phyloP scores from a whole-genome alignment of 2,888 invertebrate genomes.

The Lithophane leautieri region DNA sequence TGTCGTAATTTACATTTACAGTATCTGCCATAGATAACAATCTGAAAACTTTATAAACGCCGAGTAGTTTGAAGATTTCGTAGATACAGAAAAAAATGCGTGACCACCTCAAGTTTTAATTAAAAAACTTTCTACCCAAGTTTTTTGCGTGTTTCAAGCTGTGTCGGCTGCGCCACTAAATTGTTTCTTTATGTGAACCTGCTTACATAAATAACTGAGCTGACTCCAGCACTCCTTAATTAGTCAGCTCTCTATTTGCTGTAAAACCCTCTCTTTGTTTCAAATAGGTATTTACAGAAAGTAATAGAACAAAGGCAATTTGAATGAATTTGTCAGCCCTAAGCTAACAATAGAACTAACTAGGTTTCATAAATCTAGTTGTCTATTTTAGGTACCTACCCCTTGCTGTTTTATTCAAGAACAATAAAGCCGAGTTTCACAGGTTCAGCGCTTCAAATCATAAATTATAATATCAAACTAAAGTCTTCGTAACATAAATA shows the following conservation, averaged over 20 bases:
- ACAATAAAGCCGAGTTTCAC: slow-evolving; percentile 21
- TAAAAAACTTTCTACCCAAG: slow-evolving; percentile 60
- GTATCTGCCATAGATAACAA: slow-evolving; percentile 51
- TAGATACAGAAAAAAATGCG: slow-evolving; percentile 59
- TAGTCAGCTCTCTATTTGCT: slow-evolving; percentile 38
- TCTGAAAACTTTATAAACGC: slow-evolving; percentile 51
- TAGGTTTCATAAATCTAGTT: slow-evolving; percentile 35
- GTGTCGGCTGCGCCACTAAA: slow-evolving; percentile 48
- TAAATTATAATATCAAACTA: slow-evolving; percentile 20
- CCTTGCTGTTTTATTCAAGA: slow-evolving; percentile 10
- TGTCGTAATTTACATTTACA: slow-evolving; percentile 41
- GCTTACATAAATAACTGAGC: slow-evolving; percentile 43
- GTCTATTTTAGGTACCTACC: slow-evolving; percentile 12
- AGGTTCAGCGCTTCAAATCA: slow-evolving; percentile 6
- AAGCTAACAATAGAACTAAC: slow-evolving; percentile 18
- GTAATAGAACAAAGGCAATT: slow-evolving; percentile 34
- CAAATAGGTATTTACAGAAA: slow-evolving; percentile 31
- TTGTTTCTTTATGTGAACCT: slow-evolving; percentile 51
- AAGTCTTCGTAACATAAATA: slow-evolving; percentile 11
- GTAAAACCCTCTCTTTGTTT: slow-evolving; percentile 24
- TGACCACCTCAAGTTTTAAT: slow-evolving; percentile 64
- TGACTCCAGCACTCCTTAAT: slow-evolving; percentile 31
- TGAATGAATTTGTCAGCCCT: slow-evolving; percentile 37
- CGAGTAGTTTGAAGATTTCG: slow-evolving; percentile 53
- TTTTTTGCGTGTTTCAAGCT: slow-evolving; percentile 50